Base-by-base conservation (phyloP, 2,888 invertebrate species). In the Amorpha juglandis region DNA sequence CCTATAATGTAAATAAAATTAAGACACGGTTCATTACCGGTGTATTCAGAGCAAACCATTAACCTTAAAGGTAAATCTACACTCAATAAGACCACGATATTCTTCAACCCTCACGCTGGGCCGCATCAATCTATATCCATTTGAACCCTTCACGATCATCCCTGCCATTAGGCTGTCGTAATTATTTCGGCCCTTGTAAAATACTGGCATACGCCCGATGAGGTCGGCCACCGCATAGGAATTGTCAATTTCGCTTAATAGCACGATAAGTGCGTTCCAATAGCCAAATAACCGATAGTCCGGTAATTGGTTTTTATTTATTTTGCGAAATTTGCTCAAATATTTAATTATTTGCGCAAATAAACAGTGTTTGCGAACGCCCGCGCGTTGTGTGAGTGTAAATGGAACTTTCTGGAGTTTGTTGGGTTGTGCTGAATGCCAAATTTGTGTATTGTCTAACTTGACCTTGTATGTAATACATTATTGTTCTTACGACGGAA, bases 161-260 rank as follows among this genome's bases (percentile, higher is more conserved):
- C 76, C 70, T 70, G 70, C 76, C 77, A 82, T 82, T 83, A 81
- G 68, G 63, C 64, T 64, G 67, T 64, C 73, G 77, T 82, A 83
- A 85, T 86, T 86, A 83, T 75, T 75, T 63, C 67, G 70, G 67
- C 72, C 70, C 75, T 78, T 79, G 77, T 77, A 80, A 81, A 82
- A 76, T 76, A 77, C 70, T 69, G 70, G 62, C 69, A 69, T 70
- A 69, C 62, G 74, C 38, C 70, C 70, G 70, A 76, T 66, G 71
- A 69, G 71, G 68, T 69, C 69, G 69, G 68, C 68, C 68, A 66
- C 67, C 71, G 78, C 78, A 80, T 79, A 80, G 78, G 77, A 84
- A 86, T 88, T 74, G 81, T 73, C 80, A 77, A 83, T 87, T 85
- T 77, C 68, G 66, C 71, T 70, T 82, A 88, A 84, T 86, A 80